Conservation (phyloP, 2,113 vertebrate species). For the Triplophysa siluroides region DNA sequence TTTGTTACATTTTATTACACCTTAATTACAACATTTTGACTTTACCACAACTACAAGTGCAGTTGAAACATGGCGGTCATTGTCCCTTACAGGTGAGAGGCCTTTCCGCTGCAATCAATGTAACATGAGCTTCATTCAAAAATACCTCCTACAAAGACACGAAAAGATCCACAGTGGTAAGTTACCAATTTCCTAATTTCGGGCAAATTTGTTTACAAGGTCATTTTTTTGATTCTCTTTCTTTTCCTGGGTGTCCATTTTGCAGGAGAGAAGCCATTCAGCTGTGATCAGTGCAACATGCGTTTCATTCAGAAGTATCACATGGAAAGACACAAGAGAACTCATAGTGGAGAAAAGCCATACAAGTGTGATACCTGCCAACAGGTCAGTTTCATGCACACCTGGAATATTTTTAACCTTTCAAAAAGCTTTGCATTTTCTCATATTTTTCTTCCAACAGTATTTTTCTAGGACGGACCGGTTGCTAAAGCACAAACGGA, state of each 20-base stretch:
- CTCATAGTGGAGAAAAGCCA: slow-evolving; percentile 99
- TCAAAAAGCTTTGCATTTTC: no score
- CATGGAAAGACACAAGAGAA: slow-evolving; percentile 99
- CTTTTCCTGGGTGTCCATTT: neutral
- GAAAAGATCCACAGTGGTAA: slow-evolving; percentile 97
- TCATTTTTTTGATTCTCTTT: neutral
- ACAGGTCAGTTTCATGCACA: slow-evolving; percentile 71
- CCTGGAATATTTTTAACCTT: no score
- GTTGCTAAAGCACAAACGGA: slow-evolving; percentile 98
- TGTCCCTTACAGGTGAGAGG: slow-evolving; percentile 79
- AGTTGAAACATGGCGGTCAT: neutral
- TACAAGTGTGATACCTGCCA: slow-evolving; percentile 99
- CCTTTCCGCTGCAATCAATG: slow-evolving; percentile 98
- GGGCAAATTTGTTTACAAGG: neutral
- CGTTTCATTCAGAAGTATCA: slow-evolving; percentile 99
- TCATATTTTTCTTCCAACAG: slow-evolving; percentile 62
- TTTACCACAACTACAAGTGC: no score
- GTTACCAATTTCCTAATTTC: slow-evolving; percentile 35
- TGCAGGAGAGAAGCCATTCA: slow-evolving; percentile 95
- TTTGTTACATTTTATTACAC: no score
- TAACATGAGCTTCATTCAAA: slow-evolving; percentile 99
- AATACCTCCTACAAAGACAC: slow-evolving; percentile 94
- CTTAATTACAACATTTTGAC: no score
- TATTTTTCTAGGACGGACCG: slow-evolving; percentile 98
- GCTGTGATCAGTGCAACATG: slow-evolving; percentile 98